Conservation (phyloP, 2,888 invertebrate species). For the Hypsopygia costalis region DNA sequence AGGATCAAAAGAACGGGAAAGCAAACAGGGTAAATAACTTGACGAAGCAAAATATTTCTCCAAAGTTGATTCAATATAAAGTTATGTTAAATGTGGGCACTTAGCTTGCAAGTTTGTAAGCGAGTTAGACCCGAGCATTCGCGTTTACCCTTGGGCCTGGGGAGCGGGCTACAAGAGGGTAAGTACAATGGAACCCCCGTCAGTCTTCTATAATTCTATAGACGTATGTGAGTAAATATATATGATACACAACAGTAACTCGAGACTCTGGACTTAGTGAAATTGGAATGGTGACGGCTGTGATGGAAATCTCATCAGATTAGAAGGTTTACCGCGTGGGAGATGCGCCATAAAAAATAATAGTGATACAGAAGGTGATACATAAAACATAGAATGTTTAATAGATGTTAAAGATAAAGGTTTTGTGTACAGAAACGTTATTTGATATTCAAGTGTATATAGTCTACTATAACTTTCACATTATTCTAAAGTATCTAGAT, state of each 20-base stretch:
- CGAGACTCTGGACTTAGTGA: background rate
- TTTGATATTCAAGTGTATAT: too few species aligned
- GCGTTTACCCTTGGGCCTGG: slow-evolving; percentile 55
- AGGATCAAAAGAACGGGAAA: slow-evolving; percentile 1
- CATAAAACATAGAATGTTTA: too few species aligned
- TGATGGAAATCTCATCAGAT: too few species aligned
- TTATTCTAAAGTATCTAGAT: too few species aligned
- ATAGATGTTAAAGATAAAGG: too few species aligned
- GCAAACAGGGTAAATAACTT: slow-evolving; percentile 2
- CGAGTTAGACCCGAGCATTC: slow-evolving; percentile 45
- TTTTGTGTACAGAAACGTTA: too few species aligned
- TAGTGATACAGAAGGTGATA: too few species aligned
- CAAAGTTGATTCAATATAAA: slow-evolving; percentile 13
- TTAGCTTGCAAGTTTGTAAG: slow-evolving; percentile 42
- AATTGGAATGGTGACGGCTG: too few species aligned
- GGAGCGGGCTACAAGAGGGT: slow-evolving; percentile 64
- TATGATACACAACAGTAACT: background rate
- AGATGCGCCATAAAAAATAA: too few species aligned
- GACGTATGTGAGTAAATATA: background rate
- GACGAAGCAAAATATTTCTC: slow-evolving; percentile 7
- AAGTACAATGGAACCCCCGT: slow-evolving; percentile 68
- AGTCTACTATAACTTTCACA: too few species aligned
- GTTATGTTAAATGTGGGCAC: slow-evolving; percentile 33
- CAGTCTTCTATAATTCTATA: slow-evolving; percentile 37
- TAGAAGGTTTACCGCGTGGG: too few species aligned